These are phyloP conservation scores for Macaria liturata DNA, from an alignment of 2,888 invertebrate genomes.

Conservation along the genomic window DNA sequence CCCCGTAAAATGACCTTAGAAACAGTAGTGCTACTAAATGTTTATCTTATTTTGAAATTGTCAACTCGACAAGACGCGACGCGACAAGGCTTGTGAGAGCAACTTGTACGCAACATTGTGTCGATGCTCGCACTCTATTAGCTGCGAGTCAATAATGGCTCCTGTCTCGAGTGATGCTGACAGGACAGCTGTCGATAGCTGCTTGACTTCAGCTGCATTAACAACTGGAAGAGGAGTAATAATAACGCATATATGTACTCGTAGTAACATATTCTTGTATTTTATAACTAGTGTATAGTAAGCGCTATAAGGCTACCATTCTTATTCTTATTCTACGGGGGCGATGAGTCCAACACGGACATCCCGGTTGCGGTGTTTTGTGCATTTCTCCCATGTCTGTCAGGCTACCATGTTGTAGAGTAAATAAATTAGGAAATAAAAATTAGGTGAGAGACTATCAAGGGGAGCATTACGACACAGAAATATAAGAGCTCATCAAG, in stretches of 20 bases:
- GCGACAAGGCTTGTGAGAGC: not conserved
- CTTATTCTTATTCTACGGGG: too few relatives aligned
- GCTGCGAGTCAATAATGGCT: slow-evolving; percentile 41
- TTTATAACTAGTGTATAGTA: slow-evolving; percentile 47
- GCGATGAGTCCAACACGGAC: slow-evolving; percentile 31
- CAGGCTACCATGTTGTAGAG: too few relatives aligned
- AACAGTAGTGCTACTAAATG: slow-evolving; percentile 47
- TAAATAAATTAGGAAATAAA: too few relatives aligned
- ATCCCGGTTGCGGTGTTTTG: too few relatives aligned
- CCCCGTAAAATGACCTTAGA: slow-evolving; percentile 66
- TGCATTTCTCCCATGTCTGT: too few relatives aligned
- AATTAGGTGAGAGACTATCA: too few relatives aligned
- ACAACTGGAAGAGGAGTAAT: too few relatives aligned
- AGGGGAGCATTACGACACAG: too few relatives aligned
- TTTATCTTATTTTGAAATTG: slow-evolving; percentile 54
- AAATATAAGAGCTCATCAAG: too few relatives aligned
- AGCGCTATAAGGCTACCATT: slow-evolving; percentile 54
- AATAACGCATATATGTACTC: too few relatives aligned
- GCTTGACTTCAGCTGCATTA: slow-evolving; percentile 22
- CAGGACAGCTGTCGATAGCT: slow-evolving; percentile 35
- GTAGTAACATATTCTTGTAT: too few relatives aligned
- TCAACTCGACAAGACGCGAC: slow-evolving; percentile 42
- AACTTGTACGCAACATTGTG: slow-evolving; percentile 38
- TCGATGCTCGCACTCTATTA: slow-evolving; percentile 44
- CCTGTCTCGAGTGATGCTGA: slow-evolving; percentile 34